Base-by-base conservation (phyloP, 1,140 invertebrate genomes). In the Carposina sasakii region DNA sequence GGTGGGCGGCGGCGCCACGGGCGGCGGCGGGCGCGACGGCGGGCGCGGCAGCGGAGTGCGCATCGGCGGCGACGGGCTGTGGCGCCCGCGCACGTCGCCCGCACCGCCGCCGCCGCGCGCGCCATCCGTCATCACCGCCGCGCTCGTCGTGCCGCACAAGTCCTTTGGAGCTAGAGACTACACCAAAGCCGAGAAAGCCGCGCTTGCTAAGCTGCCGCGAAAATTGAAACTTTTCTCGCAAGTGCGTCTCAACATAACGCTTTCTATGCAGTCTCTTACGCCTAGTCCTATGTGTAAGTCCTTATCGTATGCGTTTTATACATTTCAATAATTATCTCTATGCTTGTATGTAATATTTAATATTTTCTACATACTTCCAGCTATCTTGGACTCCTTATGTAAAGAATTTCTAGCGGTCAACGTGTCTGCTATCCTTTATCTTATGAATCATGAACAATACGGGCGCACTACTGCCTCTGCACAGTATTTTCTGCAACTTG, bases 401-500 rank as follows among this genome's bases (percentile, higher is more conserved):
- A 91, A 94, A 75, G 91, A 96, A 77, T 96, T 97, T 82, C 89
- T 97, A 39, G 91, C 90, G 34, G 90, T 91, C 36, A 96, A 96
- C 79, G 95, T 97, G 33, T 95, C 94, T 28, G 93, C 95, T 55
- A 96, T 98, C 68, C 85, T 97, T 52, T 97, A 97, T 83, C 89
- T 97, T 82, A 96, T 96, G 92, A 97, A 97, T 85, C 93, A 96
- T 73, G 95, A 97, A 87, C 84, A 88, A 76, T 93, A 92, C 56
- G 95, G 95, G 19, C 88, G 94, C 48, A 95, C 94, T 77, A 96
- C 95, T 34, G 95, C 95, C 48, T 96, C 95, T 33, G 94, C 94
- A 19, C 95, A 97, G 81, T 98, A 97, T 83, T 96, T 98, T 73
- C 88, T 97, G 33, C 95, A 97, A 85, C 85, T 97, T 53, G 94